These are phyloP conservation scores for Pyrochroa serraticornis DNA, from an alignment of 2,888 invertebrate species.

Conservation along the genomic window DNA sequence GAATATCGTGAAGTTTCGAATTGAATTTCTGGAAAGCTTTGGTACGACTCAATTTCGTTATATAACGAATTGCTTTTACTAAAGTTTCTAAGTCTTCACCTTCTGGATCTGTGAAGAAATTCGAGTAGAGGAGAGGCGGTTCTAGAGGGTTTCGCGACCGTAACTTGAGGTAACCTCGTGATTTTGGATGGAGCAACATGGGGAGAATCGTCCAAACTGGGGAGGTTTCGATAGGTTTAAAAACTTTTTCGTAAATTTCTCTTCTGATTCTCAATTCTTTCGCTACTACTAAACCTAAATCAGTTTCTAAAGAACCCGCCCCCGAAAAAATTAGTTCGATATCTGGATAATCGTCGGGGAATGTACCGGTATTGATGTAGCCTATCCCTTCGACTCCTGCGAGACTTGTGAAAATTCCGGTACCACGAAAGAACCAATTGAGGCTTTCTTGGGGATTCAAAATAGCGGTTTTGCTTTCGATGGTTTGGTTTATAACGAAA, in stretches of 20 bases:
- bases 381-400: constrained; percentile 65
- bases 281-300: constrained; percentile 55
- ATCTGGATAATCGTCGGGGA: constrained; percentile 64
- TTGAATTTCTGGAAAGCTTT: constrained; percentile 63
- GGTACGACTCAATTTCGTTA: constrained; percentile 58
- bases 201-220: constrained; percentile 61
- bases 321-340: constrained; percentile 67
- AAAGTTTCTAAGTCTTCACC: constrained; percentile 59
- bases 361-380: constrained; percentile 62
- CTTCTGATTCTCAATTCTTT: constrained; percentile 25
- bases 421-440: constrained; percentile 56
- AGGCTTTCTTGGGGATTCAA: constrained; percentile 46
- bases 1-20: constrained; percentile 61
- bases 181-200: constrained; percentile 64
- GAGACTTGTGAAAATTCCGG: constrained; percentile 62
- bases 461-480: constrained; percentile 30
- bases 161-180: constrained; percentile 61
- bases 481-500: constrained; percentile 61
- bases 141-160: constrained; percentile 62
- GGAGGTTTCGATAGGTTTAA: constrained; percentile 56
- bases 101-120: constrained; percentile 60
- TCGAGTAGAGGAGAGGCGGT: constrained; percentile 66
- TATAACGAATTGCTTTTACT: constrained; percentile 61
- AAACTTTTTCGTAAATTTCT: constrained; percentile 42
- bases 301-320: constrained; percentile 65